Evolutionary conservation across 30 jellyfish, hydroid and myxozoan genomes (phyloP).

Genomic region (Hydra vulgaris): DNA sequence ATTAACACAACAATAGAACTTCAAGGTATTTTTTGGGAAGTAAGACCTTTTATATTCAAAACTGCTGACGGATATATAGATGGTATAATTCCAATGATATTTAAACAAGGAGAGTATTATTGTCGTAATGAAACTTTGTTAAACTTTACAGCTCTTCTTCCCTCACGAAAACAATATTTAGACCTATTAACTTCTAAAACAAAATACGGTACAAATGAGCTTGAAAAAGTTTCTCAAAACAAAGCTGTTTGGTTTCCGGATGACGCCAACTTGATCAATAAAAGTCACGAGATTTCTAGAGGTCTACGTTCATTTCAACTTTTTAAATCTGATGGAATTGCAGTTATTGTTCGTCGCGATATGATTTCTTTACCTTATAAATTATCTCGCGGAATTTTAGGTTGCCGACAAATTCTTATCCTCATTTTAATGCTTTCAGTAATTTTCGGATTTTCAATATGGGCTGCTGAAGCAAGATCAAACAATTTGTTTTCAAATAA

Average conservation of each 20-base stretch:
- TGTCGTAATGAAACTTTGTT: conserved; percentile 2
- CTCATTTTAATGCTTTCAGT: conserved; percentile 16
- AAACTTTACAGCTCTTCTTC: not conserved
- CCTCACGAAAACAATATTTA: conserved; percentile 14
- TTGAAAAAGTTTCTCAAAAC: not conserved
- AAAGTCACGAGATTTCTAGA: not conserved
- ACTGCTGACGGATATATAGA: conserved; percentile 17
- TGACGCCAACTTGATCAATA: not conserved
- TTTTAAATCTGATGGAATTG: conserved; percentile 22
- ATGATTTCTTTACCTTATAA: conserved; percentile 30
- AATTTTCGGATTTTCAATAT: conserved; percentile 20
- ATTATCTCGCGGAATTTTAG: conserved; percentile 25
- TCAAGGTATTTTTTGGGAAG: conserved; percentile 26
- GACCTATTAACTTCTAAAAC: conserved; percentile 3
- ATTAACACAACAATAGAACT: not conserved
- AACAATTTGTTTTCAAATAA: conserved; percentile 21
- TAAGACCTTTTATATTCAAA: conserved; percentile 20
- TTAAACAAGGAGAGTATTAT: conserved; percentile 20
- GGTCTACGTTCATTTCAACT: conserved; percentile 20
- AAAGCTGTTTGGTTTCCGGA: conserved; percentile 34
- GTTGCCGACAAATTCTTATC: conserved; percentile 24
- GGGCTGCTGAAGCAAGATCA: conserved; percentile 12
- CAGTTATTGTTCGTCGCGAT: conserved; percentile 30
- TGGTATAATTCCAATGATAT: conserved; percentile 28
- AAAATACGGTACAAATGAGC: conserved; percentile 1